phyloP scores from a whole-genome alignment of 2,797 vertebrate genomes.

The Urocyon cinereoargenteus region DNA sequence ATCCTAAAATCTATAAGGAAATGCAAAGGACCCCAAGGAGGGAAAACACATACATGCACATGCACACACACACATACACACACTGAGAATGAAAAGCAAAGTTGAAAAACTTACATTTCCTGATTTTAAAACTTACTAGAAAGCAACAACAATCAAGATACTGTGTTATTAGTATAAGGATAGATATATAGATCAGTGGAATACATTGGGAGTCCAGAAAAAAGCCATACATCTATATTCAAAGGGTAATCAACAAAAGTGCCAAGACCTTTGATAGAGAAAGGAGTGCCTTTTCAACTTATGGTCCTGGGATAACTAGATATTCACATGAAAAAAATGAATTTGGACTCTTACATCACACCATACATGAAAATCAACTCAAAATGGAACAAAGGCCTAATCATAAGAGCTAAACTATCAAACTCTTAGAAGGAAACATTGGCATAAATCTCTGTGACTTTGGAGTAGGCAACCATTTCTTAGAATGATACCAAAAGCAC shows the following conservation, averaged over 20 bases:
- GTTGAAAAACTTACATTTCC: background rate
- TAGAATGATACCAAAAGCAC: no score
- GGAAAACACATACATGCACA: background rate
- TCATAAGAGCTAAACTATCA: background rate
- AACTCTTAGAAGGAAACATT: no score
- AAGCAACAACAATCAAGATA: background rate
- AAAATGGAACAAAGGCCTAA: background rate
- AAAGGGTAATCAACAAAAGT: background rate
- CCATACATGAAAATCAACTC: background rate
- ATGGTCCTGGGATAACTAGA: background rate
- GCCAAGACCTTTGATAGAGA: background rate
- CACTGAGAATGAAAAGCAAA: background rate
- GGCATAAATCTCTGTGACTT: no score
- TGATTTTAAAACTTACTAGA: background rate
- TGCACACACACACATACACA: background rate
- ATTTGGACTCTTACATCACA: background rate
- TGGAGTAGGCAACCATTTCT: no score
- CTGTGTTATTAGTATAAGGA: background rate
- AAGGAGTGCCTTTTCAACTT: background rate
- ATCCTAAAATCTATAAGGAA: slow-evolving; percentile 28
- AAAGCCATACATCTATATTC: background rate
- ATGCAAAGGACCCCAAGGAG: background rate
- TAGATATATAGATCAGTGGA: background rate
- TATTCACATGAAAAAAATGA: background rate
- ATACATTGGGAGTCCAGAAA: background rate